Evolutionary conservation across 1,140 invertebrate species (phyloP).

Genomic region (Nephila pilipes): DNA sequence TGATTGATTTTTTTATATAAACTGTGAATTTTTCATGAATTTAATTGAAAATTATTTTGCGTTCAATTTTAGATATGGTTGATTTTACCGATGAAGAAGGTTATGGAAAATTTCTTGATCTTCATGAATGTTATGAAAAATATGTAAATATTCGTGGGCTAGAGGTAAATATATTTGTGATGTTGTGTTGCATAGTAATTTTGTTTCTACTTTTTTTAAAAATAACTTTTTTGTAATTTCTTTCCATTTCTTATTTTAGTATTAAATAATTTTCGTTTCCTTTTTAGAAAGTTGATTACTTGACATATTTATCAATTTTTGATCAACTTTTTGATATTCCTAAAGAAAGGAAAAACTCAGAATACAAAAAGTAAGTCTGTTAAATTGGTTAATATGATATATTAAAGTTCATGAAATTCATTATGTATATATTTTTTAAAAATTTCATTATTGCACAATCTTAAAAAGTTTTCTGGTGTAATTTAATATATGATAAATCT

Average conservation of each 20-base stretch:
- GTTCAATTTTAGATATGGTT: conserved; percentile 86
- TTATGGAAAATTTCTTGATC: conserved; percentile 98
- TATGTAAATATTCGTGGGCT: conserved; percentile 98
- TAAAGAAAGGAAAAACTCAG: conserved; percentile 95
- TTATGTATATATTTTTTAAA: too few species aligned
- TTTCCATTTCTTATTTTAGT: not conserved
- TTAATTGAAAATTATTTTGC: not conserved
- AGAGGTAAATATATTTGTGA: conserved; percentile 85
- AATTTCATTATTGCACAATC: too few species aligned
- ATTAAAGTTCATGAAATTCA: too few species aligned
- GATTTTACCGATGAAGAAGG: conserved; percentile 99
- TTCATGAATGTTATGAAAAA: conserved; percentile 98
- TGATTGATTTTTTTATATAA: too few species aligned
- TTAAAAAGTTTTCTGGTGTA: conserved; percentile 41
- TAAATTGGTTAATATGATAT: too few species aligned
- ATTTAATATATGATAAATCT: conserved; percentile 76
- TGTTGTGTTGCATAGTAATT: conserved; percentile 54
- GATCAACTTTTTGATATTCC: conserved; percentile 98
- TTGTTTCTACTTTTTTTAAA: not conserved
- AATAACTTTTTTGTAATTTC: too few species aligned
- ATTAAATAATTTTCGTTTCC: conserved; percentile 10
- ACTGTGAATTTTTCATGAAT: not conserved
- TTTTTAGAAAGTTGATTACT: conserved; percentile 96
- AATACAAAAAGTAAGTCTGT: conserved; percentile 88
- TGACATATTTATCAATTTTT: conserved; percentile 95